Base-by-base conservation (phyloP, 2,888 invertebrate genomes). In the Brachynemurus nebulosus region DNA sequence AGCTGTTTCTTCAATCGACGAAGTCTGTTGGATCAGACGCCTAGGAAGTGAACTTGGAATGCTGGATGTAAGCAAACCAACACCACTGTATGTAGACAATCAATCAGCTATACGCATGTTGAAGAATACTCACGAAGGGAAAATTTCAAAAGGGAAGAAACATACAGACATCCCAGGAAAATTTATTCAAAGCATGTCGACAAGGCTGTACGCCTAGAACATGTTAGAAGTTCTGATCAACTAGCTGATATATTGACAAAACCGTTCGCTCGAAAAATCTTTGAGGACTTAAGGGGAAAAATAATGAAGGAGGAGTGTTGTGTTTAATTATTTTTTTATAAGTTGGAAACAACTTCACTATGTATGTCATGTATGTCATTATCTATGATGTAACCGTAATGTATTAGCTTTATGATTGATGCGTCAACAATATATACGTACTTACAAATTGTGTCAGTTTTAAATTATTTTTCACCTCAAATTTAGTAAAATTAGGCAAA, bases 101-200 rank as follows among this genome's bases (percentile, higher is more conserved):
- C 20, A 19, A 19, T 8, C 48, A 12, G 50, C 49, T 1, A 50
- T 50, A 4, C 48, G 47, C 36, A 38, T 52, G 20, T 36, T 48
- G 3, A 41, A 44, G 4, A 50, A 49, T 34, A 42, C 45, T n/a
- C 43, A 50, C 16, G 43, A 44, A 27, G 39, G 34, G 21, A 42
- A 43, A 21, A 33, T 40, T 38, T 47, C 37, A 11, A 48, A 45
- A 38, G 44, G 33, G 27, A 44, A 48, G 53, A 52, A 53, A 52
- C 52, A 67, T 70, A 65, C 74, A 75, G 46, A 46, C 16, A 46
- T 46, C 18, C 11, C 17, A 16, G 39, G 44, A 21, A 39, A 47
- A 16, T 47, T 47, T 23, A 37, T 45, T 14, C 16, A 34, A 9
- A 42, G 17, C 42, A 42, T 34, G 14, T 42, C n/a, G 33, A 19